Conservation (phyloP, 37 sponge, comb jelly and placozoan genomes). For the Crambe crambe region DNA sequence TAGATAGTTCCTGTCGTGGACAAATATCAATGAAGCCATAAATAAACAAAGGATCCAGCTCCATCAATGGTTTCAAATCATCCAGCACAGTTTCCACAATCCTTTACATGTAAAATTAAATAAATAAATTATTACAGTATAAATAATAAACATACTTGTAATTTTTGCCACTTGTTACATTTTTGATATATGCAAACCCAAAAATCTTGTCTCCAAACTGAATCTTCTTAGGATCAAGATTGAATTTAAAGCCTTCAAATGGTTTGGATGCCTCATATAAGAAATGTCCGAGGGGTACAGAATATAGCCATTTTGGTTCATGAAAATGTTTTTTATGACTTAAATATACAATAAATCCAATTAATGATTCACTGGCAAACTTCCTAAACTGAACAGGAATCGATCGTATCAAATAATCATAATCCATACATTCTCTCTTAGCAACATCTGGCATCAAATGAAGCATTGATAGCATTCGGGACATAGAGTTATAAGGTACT, state of each 20-base stretch:
- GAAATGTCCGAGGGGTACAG: not conserved
- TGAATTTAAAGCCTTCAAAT: no score
- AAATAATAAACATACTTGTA: not conserved
- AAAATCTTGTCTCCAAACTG: not conserved
- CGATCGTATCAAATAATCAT: not conserved
- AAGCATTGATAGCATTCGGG: not conserved
- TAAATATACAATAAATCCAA: not conserved
- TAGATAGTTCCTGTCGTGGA: not conserved
- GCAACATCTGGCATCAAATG: not conserved
- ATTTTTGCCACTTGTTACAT: not conserved
- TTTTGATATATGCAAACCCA: not conserved
- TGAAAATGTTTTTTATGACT: not conserved
- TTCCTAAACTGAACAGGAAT: not conserved
- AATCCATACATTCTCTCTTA: not conserved
- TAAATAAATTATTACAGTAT: not conserved
- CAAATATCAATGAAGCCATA: not conserved
- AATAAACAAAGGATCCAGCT: not conserved
- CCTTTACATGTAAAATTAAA: not conserved
- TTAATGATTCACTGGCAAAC: not conserved
- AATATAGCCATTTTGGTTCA: not conserved
- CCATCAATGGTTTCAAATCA: not conserved
- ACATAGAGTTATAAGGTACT: not conserved
- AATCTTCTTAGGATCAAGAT: not conserved
- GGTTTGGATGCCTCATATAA: not conserved
- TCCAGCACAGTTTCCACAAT: not conserved